Evolutionary conservation across 2,113 vertebrate genomes (phyloP), one percentile per base, ranked within the genome.

Genomic region (Salvelinus alpinus): DNA sequence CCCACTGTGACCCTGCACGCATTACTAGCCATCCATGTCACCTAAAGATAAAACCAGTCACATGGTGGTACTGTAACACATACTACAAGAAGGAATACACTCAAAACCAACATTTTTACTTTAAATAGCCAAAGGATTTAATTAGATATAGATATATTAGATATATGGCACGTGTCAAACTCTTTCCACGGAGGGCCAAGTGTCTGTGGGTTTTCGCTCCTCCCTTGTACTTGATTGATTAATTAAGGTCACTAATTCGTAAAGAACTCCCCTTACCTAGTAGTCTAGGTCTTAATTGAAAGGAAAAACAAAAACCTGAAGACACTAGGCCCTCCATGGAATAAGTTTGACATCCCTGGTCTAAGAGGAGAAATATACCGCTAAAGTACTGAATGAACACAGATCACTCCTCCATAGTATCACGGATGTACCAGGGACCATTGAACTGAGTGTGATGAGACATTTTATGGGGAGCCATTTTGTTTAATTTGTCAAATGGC

Each of bases 1-100:
- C 90, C 90, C 71, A 78, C 86, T 82, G 87, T 88, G 91, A 91
- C 77, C 86, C 87, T 82, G 81, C 82, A 78, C 85, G 81, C 85
- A 80, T 72, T 79, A 74, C 71, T 34, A 38, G 74, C 16, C 72
- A 82, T 78, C 80, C 75, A 78, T 72, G 65, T 70, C 73, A 82
- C 80, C 71, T 76, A 81, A 87, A 90, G 84, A 83, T 88, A 87
- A 85, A 64, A 51, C 74, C 76, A 69, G 59, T 74, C 78, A 77
- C 67, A 44, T 44, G 38, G 38, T 44, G 38, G 38, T 44, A 80
- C 27, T 8, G n/a, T 62, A 14, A 44, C 9, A 44, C 38, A 74
- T 79, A 70, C 71, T 51, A 69, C 75, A 71, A 71, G 18, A 27
- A 4, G n/a, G 59, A n/a, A 60, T 22, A n/a, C 20, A 22, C 20